These are phyloP conservation scores for Crotalus tigris DNA, from an alignment of 2,113 vertebrate genomes.

Conservation along the genomic window DNA sequence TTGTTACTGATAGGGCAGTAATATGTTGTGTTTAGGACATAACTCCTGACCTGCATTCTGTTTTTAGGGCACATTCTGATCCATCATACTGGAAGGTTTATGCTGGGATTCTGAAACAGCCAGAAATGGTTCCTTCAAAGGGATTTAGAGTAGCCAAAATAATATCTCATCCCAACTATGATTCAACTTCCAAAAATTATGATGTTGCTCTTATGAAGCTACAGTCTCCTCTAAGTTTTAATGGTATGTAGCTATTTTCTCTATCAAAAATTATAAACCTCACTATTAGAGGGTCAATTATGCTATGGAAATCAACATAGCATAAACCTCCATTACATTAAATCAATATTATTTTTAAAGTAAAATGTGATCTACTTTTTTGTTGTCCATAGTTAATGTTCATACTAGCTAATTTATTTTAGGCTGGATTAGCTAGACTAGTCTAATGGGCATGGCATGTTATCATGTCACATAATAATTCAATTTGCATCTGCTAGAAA, in stretches of 20 bases:
- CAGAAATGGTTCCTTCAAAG: background rate
- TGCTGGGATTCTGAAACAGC: slow-evolving; percentile 64
- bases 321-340: background rate
- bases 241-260: slow-evolving; percentile 41
- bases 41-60: background rate
- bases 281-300: background rate
- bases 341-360: background rate
- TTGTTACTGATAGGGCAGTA: background rate
- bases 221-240: slow-evolving; percentile 54
- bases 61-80: slow-evolving; percentile 50
- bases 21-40: background rate
- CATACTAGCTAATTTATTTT: background rate
- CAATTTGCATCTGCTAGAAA: background rate
- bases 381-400: background rate
- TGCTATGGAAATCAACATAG: background rate
- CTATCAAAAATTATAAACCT: background rate
- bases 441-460: background rate
- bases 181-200: slow-evolving; percentile 69
- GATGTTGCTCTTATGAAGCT: slow-evolving; percentile 78
- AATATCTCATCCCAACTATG: slow-evolving; percentile 70
- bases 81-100: slow-evolving; percentile 60
- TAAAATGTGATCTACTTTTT: background rate
- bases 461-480: background rate
- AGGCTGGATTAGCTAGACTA: background rate
- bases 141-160: slow-evolving; percentile 57